Percentiles rank a stretch among this genome's conserved stretches.
phyloP scores from a whole-genome alignment of 2,797 vertebrate genomes.

The Sebastes cheni region DNA sequence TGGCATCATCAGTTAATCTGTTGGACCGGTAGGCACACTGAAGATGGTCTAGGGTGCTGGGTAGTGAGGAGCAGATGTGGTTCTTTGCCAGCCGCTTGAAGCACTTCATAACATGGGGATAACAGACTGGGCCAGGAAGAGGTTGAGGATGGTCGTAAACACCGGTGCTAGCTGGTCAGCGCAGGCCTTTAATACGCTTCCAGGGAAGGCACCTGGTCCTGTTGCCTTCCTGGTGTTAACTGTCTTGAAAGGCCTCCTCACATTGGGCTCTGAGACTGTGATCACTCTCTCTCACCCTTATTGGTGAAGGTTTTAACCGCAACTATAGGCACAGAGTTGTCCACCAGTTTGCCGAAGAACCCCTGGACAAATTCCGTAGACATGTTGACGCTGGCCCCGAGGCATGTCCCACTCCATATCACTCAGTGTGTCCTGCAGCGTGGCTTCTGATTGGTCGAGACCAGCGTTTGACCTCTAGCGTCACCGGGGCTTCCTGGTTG shows the following conservation, averaged over 20 bases:
- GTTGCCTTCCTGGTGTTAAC: no score
- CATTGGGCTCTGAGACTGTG: background rate
- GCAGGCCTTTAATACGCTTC: no score
- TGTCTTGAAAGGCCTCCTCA: background rate
- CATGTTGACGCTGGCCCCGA: background rate
- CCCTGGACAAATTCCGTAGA: background rate
- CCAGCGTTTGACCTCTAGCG: background rate
- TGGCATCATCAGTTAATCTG: background rate
- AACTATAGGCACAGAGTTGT: no score
- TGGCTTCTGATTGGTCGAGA: background rate
- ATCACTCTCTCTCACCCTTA: background rate
- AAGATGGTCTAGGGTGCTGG: rapidly evolving
- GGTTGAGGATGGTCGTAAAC: background rate
- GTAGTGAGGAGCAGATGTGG: no score
- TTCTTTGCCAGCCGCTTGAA: no score
- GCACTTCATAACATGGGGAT: background rate
- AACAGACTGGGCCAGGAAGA: background rate
- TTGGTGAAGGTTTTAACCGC: background rate
- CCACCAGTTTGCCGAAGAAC: no score
- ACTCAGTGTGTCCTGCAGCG: background rate
- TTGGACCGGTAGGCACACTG: background rate
- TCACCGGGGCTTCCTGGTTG: background rate
- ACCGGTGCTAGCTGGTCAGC: background rate
- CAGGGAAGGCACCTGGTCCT: no score
- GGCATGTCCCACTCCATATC: background rate